A percentile compares a stretch with the other conserved stretches of the same genome.
These are phyloP conservation scores for Rhopalosiphum nymphaeae DNA, from an alignment of 2,888 invertebrate genomes.

Conservation along the genomic window DNA sequence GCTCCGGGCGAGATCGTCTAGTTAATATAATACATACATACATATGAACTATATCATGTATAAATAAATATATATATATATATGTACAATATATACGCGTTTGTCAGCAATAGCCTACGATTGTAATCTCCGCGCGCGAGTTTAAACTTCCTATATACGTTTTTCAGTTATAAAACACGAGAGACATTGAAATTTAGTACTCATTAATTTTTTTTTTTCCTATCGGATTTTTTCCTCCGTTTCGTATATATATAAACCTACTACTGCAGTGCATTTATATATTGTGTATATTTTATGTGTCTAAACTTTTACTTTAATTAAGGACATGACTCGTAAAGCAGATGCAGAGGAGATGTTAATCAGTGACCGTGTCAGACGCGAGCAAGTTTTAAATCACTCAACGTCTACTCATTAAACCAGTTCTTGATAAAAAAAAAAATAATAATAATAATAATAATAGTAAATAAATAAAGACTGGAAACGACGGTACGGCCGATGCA, in stretches of 20 bases:
- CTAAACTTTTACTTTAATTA: conserved; percentile 65
- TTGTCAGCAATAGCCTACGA: conserved; percentile 48
- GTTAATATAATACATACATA: conserved; percentile 10
- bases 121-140: conserved; percentile 30
- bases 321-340: conserved; percentile 61
- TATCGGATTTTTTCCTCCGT: conserved; percentile 36
- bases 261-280: background rate
- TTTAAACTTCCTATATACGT: conserved; percentile 32
- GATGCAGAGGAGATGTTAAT: conserved; percentile 62
- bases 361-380: conserved; percentile 62
- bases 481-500: background rate
- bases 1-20: background rate
- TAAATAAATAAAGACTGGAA: conserved; percentile 34
- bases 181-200: conserved; percentile 63
- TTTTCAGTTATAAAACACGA: conserved; percentile 51
- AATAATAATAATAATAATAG: conserved; percentile 31
- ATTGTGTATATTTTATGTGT: conserved; percentile 34
- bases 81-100: conserved; percentile 3
- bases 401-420: conserved; percentile 64
- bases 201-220: conserved; percentile 62
- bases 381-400: conserved; percentile 64
- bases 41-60: background rate
- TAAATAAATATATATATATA: background rate
- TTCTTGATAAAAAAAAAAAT: conserved; percentile 50
- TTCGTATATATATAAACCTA: background rate